Conservation (phyloP, 2,797 vertebrate genomes). For the Microctenopoma stevenorrisi region DNA sequence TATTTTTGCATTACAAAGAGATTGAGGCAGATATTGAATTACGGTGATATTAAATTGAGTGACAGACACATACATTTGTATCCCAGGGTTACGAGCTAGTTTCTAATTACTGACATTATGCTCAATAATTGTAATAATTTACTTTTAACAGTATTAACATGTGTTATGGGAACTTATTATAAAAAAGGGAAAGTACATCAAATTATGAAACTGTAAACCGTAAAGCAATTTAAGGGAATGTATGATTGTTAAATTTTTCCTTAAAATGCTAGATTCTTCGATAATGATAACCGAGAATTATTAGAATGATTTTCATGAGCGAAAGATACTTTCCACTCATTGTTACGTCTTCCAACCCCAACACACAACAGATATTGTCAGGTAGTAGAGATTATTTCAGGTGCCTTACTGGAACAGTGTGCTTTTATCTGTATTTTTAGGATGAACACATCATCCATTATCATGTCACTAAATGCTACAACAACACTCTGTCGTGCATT, state of each 20-base stretch:
- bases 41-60: slow-evolving; percentile 31
- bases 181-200: slow-evolving; percentile 66
- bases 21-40: slow-evolving; percentile 30
- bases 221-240: slow-evolving; percentile 60
- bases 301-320: slow-evolving; percentile 54
- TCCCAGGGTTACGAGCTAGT: slow-evolving; percentile 20
- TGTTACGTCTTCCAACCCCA: slow-evolving; percentile 59
- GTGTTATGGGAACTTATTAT: slow-evolving; percentile 15
- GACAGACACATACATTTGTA: slow-evolving; percentile 42
- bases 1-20: slow-evolving; percentile 58
- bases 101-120: slow-evolving; percentile 27
- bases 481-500: slow-evolving; percentile 19
- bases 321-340: slow-evolving; percentile 54
- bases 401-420: slow-evolving; percentile 65
- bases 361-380: slow-evolving; percentile 46
- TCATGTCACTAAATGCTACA: slow-evolving; percentile 34
- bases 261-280: slow-evolving; percentile 17
- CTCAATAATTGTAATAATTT: slow-evolving; percentile 29
- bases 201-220: slow-evolving; percentile 24
- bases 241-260: slow-evolving; percentile 27
- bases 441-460: slow-evolving; percentile 13
- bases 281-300: slow-evolving; percentile 29
- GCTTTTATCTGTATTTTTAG: slow-evolving; percentile 35
- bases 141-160: slow-evolving; percentile 35
- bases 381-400: slow-evolving; percentile 35